Evolutionary conservation across 2,888 invertebrate genomes (phyloP).

Genomic region (Dexiosoma caninum): DNA sequence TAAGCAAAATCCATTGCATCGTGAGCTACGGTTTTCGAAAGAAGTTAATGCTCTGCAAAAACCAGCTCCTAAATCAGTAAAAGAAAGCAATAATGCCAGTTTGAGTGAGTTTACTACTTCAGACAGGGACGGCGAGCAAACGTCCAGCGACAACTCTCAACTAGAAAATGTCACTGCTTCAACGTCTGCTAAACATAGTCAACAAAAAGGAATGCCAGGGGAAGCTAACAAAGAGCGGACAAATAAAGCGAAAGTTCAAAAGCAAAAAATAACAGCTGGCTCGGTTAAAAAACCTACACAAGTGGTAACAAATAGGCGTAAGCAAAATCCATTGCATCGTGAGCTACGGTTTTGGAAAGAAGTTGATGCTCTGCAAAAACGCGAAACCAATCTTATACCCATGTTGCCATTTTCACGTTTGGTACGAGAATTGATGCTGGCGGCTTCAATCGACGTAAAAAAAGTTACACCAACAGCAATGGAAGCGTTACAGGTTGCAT

Average conservation of each 20-base stretch:
- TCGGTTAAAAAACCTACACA: neutral
- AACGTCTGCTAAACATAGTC: too few species aligned
- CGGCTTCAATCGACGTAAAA: constrained; percentile 41
- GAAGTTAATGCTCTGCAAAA: constrained; percentile 59
- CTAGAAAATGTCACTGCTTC: too few species aligned
- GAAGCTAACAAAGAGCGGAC: too few species aligned
- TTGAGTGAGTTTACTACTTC: constrained; percentile 16
- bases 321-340: constrained; percentile 45
- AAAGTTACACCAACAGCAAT: constrained; percentile 77
- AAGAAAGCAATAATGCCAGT: neutral
- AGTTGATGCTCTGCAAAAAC: constrained; percentile 63
- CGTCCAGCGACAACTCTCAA: neutral
- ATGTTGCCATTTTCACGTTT: constrained; percentile 77
- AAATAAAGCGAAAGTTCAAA: too few species aligned
- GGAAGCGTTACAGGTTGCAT: constrained; percentile 78
- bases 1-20: constrained; percentile 54
- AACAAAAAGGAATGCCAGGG: too few species aligned
- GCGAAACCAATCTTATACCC: constrained; percentile 74
- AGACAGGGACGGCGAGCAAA: neutral
- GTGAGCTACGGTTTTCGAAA: constrained; percentile 25
- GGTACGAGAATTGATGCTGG: constrained; percentile 77
- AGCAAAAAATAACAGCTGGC: too few species aligned
- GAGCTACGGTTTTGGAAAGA: constrained; percentile 40
- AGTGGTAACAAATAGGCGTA: constrained; percentile 39
- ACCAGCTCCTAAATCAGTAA: constrained; percentile 15